A percentile compares a stretch with the other conserved stretches of the same genome.
Conservation (phyloP, 2,113 vertebrate genomes). For the Nycticorax nycticorax region DNA sequence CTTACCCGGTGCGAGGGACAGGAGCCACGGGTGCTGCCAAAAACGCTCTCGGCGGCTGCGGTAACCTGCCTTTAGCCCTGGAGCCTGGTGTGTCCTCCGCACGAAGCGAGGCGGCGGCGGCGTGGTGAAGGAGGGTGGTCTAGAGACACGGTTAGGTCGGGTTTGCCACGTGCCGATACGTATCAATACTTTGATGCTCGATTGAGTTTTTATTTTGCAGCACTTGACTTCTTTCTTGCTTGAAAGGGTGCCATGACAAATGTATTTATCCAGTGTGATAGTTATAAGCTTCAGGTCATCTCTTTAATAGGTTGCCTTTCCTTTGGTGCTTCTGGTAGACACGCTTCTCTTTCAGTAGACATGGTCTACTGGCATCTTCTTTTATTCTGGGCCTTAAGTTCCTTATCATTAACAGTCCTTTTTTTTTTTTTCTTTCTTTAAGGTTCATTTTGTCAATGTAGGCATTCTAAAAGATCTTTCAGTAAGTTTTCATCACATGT, state of each 20-base stretch:
- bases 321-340: background rate
- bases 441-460: background rate
- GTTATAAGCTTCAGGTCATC: background rate
- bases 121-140: background rate
- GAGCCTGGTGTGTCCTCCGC: background rate
- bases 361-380: fast-evolving
- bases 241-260: no score
- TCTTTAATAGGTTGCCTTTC: background rate
- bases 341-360: fast-evolving
- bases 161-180: fast-evolving
- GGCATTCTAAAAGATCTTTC: background rate
- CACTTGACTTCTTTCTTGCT: background rate
- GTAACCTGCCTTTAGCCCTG: no score
- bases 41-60: fast-evolving
- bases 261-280: fast-evolving
- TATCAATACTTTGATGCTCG: no score
- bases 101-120: background rate
- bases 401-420: fast-evolving
- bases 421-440: background rate
- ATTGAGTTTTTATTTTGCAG: background rate
- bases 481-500: fast-evolving
- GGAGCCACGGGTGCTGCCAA: fast-evolving
- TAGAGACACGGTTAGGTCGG: fast-evolving
- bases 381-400: background rate
- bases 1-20: fast-evolving